These are phyloP conservation scores for Amblyopsis rosae DNA, from an alignment of 2,113 vertebrate species.

Conservation along the genomic window DNA sequence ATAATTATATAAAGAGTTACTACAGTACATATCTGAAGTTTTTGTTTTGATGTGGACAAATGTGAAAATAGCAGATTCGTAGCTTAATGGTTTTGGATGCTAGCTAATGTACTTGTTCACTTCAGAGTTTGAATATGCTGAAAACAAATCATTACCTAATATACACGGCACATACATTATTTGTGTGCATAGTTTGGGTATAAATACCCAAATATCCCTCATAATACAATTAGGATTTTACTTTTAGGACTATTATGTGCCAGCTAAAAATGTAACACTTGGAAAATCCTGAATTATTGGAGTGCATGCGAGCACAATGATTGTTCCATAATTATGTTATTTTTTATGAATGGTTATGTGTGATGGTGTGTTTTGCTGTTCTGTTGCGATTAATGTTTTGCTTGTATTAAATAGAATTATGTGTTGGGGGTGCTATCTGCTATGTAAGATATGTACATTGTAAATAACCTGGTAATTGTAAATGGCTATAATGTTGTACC, in stretches of 20 bases:
- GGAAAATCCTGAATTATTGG: neutral
- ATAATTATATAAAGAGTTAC: too few species aligned
- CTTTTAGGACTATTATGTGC: neutral
- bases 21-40: too few species aligned
- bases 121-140: too few species aligned
- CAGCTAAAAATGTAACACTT: neutral
- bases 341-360: constrained; percentile 12
- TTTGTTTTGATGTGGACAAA: too few species aligned
- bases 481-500: constrained; percentile 3
- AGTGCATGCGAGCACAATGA: neutral
- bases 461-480: constrained; percentile 10
- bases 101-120: too few species aligned
- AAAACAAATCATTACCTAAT: neutral
- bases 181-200: neutral
- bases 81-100: too few species aligned
- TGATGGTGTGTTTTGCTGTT: neutral
- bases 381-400: constrained; percentile 3
- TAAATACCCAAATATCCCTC: neutral
- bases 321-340: neutral
- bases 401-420: neutral
- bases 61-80: too few species aligned
- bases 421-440: neutral
- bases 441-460: constrained; percentile 12
- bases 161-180: neutral
- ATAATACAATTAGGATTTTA: neutral